Conservation (phyloP, 2,888 invertebrate species). For the Mamestra brassicae region DNA sequence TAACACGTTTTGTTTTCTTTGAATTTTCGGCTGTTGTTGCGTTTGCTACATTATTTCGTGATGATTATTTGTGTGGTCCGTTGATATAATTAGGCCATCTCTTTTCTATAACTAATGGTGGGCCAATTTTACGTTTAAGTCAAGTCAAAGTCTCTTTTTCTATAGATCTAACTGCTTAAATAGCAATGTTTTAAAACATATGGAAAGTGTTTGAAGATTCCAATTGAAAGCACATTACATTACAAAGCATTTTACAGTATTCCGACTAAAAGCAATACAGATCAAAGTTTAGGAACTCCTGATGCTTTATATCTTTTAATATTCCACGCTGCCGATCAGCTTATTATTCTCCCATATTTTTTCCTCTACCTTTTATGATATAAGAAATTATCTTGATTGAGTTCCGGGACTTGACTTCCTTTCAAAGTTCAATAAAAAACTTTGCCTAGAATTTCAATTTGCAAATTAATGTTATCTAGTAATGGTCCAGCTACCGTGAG, state of each 20-base stretch:
- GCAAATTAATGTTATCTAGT: background rate
- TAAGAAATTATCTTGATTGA: conserved; percentile 21
- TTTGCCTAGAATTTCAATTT: conserved; percentile 7
- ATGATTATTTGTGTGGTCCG: background rate
- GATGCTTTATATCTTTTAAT: background rate
- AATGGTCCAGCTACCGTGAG: conserved; percentile 31
- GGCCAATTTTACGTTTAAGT: background rate
- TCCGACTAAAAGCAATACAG: background rate
- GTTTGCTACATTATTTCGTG: conserved; percentile 19
- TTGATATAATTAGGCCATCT: background rate
- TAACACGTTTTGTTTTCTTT: conserved; percentile 32
- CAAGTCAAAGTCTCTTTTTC: too few relatives aligned
- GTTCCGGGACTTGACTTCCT: conserved; percentile 22
- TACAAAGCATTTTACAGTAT: background rate
- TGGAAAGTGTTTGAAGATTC: background rate
- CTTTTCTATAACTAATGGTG: background rate
- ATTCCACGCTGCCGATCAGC: background rate
- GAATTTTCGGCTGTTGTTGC: conserved; percentile 39
- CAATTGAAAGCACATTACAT: background rate
- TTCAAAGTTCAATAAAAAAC: conserved; percentile 23
- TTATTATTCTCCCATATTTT: background rate
- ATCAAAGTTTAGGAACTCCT: background rate
- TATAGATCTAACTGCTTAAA: too few relatives aligned
- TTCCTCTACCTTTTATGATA: background rate
- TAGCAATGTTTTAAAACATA: background rate